These are phyloP conservation scores for Hemistola chrysoprasaria DNA, from an alignment of 2,888 invertebrate genomes.

Conservation along the genomic window DNA sequence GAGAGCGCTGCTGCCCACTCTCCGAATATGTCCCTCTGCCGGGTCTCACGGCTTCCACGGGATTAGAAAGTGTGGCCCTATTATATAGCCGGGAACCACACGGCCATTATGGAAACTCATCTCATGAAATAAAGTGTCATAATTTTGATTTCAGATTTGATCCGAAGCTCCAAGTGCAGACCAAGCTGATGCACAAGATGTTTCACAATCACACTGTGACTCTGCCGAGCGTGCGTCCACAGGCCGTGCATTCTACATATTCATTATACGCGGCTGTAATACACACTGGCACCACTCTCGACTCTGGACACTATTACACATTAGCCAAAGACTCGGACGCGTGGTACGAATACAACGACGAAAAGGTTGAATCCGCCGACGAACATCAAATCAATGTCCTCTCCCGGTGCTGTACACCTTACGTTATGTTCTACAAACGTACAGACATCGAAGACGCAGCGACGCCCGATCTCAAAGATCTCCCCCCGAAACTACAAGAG, in stretches of 20 bases:
- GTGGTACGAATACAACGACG: slow-evolving; percentile 93
- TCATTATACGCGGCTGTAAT: slow-evolving; percentile 91
- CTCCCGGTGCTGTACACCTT: slow-evolving; percentile 89
- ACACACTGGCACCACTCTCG: slow-evolving; percentile 91
- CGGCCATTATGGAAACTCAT: too few species aligned
- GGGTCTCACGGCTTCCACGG: too few species aligned
- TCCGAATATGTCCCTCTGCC: too few species aligned
- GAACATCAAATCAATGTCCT: slow-evolving; percentile 84
- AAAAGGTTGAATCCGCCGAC: slow-evolving; percentile 84
- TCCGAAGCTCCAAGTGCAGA: slow-evolving; percentile 83
- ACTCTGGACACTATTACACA: slow-evolving; percentile 94
- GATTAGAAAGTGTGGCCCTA: too few species aligned
- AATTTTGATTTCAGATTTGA: slow-evolving; percentile 65
- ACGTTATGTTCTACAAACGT: slow-evolving; percentile 88
- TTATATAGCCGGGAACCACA: too few species aligned
- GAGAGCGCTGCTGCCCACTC: too few species aligned
- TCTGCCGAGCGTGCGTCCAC: slow-evolving; percentile 64
- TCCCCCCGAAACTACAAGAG: slow-evolving; percentile 57
- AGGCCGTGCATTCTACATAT: slow-evolving; percentile 76
- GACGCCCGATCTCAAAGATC: slow-evolving; percentile 50
- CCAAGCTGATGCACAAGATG: slow-evolving; percentile 89
- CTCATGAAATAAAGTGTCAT: too few species aligned
- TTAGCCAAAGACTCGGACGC: slow-evolving; percentile 86
- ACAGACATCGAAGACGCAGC: slow-evolving; percentile 67
- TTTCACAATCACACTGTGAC: slow-evolving; percentile 81